Percentiles rank a stretch among this genome's conserved stretches.
These are phyloP conservation scores for Gallinago paraguaiae DNA, from an alignment of 2,113 vertebrate genomes.

Conservation along the genomic window DNA sequence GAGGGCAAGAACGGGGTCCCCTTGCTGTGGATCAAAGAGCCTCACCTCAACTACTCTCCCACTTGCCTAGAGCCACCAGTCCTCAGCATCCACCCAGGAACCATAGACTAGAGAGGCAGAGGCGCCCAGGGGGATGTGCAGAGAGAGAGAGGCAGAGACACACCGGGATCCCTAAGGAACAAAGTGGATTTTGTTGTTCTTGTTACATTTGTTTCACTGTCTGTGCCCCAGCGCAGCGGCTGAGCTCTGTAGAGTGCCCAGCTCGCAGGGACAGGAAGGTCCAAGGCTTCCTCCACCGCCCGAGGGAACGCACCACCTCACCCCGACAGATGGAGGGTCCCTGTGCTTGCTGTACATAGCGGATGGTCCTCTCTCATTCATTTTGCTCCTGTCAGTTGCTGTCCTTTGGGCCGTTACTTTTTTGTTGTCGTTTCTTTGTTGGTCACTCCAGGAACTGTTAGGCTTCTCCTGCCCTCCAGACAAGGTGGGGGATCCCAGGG, in stretches of 20 bases:
- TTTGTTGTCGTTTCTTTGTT: neutral
- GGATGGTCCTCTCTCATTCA: neutral
- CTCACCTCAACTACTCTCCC: conserved; percentile 96
- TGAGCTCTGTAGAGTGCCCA: neutral
- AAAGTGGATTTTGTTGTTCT: conserved; percentile 28
- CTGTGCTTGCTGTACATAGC: conserved; percentile 46
- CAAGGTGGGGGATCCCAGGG: conserved; percentile 22
- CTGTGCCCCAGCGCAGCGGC: neutral
- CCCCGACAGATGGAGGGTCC: neutral
- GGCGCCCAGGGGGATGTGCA: neutral
- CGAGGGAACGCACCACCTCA: neutral
- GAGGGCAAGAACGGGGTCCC: conserved; percentile 98
- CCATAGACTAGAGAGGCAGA: conserved; percentile 86
- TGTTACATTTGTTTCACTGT: conserved; percentile 38
- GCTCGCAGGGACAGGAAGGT: neutral
- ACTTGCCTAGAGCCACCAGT: conserved; percentile 95
- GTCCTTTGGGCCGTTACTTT: conserved; percentile 17
- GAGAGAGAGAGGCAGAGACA: neutral
- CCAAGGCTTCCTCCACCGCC: neutral
- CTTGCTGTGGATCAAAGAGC: conserved; percentile 97
- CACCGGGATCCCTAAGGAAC: neutral
- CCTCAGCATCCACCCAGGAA: conserved; percentile 95
- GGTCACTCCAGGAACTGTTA: conserved; percentile 7
- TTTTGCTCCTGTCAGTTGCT: conserved; percentile 13
- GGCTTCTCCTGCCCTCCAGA: conserved; percentile 25